Evolutionary conservation across 2,888 invertebrate species (phyloP).

Genomic region (Drosophila flavopinicola): DNA sequence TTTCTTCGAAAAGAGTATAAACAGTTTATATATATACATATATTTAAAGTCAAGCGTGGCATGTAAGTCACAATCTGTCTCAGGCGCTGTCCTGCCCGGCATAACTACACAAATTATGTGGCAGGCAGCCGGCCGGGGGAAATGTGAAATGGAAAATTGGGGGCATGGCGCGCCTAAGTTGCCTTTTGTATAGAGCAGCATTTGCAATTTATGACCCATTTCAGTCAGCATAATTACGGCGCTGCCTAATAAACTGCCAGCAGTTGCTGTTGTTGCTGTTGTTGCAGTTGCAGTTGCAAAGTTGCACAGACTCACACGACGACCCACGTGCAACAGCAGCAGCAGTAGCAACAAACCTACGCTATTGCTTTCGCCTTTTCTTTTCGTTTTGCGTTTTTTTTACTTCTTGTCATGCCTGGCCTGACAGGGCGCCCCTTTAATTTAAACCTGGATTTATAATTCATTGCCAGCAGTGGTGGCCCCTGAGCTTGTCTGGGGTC

Average conservation of each 20-base stretch:
- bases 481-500: slow-evolving; percentile 23
- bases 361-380: slow-evolving; percentile 10
- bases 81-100: background rate
- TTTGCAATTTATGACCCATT: slow-evolving; percentile 81
- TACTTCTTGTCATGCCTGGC: slow-evolving; percentile 33
- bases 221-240: slow-evolving; percentile 82
- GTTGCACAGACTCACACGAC: slow-evolving; percentile 33
- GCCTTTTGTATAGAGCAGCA: slow-evolving; percentile 41
- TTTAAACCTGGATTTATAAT: slow-evolving; percentile 81
- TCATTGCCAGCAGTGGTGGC: slow-evolving; percentile 67
- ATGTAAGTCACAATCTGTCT: slow-evolving; percentile 39
- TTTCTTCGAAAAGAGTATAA: too few relatives aligned
- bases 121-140: slow-evolving; percentile 22
- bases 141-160: slow-evolving; percentile 16
- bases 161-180: slow-evolving; percentile 44
- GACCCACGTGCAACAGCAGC: slow-evolving; percentile 46
- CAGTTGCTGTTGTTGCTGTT: slow-evolving; percentile 23
- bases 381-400: too few relatives aligned
- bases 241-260: slow-evolving; percentile 67
- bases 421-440: slow-evolving; percentile 51
- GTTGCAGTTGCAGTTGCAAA: slow-evolving; percentile 25
- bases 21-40: too few relatives aligned
- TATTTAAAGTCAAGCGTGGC: slow-evolving; percentile 10
- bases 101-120: slow-evolving; percentile 39
- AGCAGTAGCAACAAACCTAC: slow-evolving; percentile 32